phyloP scores from a whole-genome alignment of 2,113 vertebrate genomes.

The cat (Felis catus) region DNA sequence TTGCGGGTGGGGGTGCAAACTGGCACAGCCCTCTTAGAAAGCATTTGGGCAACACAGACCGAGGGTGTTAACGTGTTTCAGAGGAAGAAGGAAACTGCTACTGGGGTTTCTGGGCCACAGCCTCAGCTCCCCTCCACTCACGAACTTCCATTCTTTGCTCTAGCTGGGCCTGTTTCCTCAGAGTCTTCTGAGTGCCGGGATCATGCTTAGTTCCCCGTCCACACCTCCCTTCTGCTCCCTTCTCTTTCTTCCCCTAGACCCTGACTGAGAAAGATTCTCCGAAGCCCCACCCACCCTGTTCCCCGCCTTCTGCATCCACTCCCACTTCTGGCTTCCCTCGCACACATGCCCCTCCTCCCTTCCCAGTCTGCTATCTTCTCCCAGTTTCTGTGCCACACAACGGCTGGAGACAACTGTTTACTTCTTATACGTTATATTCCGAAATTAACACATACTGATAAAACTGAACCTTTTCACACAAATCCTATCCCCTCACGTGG shows the following conservation, averaged over 20 bases:
- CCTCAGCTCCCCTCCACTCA: neutral
- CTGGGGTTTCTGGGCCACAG: neutral
- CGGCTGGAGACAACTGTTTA: neutral
- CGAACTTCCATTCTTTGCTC: neutral
- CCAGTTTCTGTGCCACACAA: neutral
- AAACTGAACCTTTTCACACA: neutral
- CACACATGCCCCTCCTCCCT: neutral
- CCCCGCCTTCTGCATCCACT: neutral
- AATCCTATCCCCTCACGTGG: neutral
- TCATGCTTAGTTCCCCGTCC: neutral
- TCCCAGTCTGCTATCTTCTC: neutral
- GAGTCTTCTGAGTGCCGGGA: neutral
- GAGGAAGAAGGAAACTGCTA: neutral
- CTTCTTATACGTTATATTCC: neutral
- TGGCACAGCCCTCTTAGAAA: neutral
- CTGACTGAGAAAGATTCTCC: neutral
- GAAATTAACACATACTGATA: neutral
- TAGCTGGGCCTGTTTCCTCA: neutral
- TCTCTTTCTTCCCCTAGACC: neutral
- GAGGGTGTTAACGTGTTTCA: neutral
- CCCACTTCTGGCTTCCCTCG: neutral
- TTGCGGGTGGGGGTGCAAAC: neutral
- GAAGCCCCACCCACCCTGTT: neutral
- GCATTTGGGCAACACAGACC: neutral
- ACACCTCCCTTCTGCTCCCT: neutral